A percentile compares a stretch with the other conserved stretches of the same genome.
Evolutionary conservation across 2,888 invertebrate genomes (phyloP).

Genomic region (Carcina quercana): DNA sequence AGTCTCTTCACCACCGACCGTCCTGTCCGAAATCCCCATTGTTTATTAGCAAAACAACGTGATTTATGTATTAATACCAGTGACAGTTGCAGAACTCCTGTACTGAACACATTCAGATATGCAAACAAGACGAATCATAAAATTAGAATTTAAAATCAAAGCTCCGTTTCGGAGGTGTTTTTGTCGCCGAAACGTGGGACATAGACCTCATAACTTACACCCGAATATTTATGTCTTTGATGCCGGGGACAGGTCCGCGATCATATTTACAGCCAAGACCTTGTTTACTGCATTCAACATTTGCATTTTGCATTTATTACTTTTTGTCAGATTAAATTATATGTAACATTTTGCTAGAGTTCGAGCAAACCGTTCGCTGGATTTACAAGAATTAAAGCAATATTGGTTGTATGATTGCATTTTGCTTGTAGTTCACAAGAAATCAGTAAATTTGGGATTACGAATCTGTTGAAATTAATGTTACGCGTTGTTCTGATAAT

Average conservation of each 20-base stretch:
- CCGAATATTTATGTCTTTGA: constrained; percentile 55
- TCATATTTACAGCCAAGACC: constrained; percentile 51
- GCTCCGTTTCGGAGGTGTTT: constrained; percentile 57
- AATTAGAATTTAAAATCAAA: constrained; percentile 71
- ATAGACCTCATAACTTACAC: constrained; percentile 52
- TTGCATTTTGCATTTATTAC: constrained; percentile 19
- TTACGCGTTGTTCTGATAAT: no score
- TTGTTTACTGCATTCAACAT: constrained; percentile 27
- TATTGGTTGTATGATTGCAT: no score
- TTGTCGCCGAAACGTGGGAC: constrained; percentile 45
- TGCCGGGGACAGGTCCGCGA: constrained; percentile 47
- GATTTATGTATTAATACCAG: constrained; percentile 8
- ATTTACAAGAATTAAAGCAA: no score
- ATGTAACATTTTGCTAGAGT: no score
- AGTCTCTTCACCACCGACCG: no score
- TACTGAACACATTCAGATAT: constrained; percentile 48
- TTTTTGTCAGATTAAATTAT: constrained; percentile 1
- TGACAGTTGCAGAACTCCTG: constrained; percentile 1
- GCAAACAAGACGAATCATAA: constrained; percentile 60
- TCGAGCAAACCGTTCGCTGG: no score
- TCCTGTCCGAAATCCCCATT: no score
- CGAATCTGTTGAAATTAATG: no score
- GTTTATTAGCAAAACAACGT: constrained; percentile 8
- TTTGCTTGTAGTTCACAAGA: no score
- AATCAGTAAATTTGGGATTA: no score